Percentiles rank a stretch among this genome's conserved stretches.
Conservation (phyloP, 2,797 vertebrate genomes). For the Astyanax mexicanus region DNA sequence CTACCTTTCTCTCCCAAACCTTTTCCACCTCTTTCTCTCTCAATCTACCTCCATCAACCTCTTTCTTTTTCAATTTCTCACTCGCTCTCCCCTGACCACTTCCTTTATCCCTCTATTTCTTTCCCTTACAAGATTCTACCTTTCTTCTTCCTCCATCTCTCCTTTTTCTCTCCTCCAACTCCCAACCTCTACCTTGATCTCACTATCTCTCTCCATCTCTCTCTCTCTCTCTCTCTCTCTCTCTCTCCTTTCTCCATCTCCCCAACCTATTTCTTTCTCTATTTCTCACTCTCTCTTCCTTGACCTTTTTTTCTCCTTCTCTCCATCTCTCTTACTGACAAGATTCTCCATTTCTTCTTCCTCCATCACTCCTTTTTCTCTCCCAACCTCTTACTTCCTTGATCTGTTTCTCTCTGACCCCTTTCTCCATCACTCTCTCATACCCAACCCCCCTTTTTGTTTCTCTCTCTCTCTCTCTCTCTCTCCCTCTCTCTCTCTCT, state of each 20-base stretch:
- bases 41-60: not conserved
- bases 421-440: not conserved
- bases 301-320: not conserved
- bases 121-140: too few species aligned
- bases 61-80: too few species aligned
- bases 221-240: too few species aligned
- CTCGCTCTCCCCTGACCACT: not conserved
- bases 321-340: not conserved
- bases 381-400: too few species aligned
- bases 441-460: not conserved
- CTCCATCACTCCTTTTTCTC: not conserved
- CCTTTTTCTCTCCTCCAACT: not conserved
- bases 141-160: not conserved
- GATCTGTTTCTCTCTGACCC: not conserved
- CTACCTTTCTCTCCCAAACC: not conserved
- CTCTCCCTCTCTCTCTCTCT: not conserved
- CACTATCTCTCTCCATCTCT: not conserved
- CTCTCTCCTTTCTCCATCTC: not conserved
- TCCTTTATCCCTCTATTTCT: conserved; percentile 3
- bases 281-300: conserved; percentile 17
- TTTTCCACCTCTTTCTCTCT: not conserved
- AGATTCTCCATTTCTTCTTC: not conserved
- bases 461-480: conserved; percentile 37
- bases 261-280: conserved; percentile 27
- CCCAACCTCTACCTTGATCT: not conserved